Evolutionary conservation across 2,797 vertebrate species (phyloP).

Genomic region (Mallotus villosus): DNA sequence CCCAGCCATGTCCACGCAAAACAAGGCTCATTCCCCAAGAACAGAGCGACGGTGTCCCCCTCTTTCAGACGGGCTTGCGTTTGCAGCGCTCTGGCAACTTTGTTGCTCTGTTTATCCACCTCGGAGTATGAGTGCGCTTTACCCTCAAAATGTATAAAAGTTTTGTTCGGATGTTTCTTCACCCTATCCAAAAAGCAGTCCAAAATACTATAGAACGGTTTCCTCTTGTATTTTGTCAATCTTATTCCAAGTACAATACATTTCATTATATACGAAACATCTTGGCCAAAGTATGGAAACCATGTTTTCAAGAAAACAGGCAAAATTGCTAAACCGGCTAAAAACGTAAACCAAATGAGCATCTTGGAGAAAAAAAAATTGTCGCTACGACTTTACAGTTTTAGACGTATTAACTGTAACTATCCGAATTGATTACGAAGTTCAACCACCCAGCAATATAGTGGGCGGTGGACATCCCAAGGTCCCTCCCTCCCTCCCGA

Average conservation of each 20-base stretch:
- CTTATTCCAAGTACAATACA: conserved; percentile 39
- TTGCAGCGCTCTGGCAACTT: conserved; percentile 75
- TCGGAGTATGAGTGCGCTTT: conserved; percentile 71
- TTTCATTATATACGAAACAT: conserved; percentile 54
- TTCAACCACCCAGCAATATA: conserved; percentile 42
- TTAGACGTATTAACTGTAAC: conserved; percentile 26
- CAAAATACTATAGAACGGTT: conserved; percentile 74
- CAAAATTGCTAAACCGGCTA: conserved; percentile 62
- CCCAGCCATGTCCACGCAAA: conserved; percentile 85
- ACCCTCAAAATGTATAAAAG: conserved; percentile 75
- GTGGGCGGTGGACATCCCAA: conserved; percentile 11
- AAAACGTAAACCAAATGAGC: conserved; percentile 56
- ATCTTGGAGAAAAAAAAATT: conserved; percentile 40
- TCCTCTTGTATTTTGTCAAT: conserved; percentile 48
- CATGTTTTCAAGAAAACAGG: conserved; percentile 33
- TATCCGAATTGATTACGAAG: conserved; percentile 41
- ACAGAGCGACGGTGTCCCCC: conserved; percentile 81
- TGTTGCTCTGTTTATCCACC: conserved; percentile 79
- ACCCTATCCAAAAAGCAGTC: conserved; percentile 70
- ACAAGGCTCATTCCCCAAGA: conserved; percentile 80
- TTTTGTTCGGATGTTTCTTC: conserved; percentile 67
- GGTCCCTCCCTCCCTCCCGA: conserved; percentile 15
- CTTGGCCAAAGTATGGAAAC: conserved; percentile 60
- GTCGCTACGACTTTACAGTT: neutral
- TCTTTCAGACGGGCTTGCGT: conserved; percentile 68